Percentiles rank a stretch among this genome's conserved stretches.
These are phyloP conservation scores for Trisateles emortualis DNA, from an alignment of 2,888 invertebrate genomes.

Conservation along the genomic window DNA sequence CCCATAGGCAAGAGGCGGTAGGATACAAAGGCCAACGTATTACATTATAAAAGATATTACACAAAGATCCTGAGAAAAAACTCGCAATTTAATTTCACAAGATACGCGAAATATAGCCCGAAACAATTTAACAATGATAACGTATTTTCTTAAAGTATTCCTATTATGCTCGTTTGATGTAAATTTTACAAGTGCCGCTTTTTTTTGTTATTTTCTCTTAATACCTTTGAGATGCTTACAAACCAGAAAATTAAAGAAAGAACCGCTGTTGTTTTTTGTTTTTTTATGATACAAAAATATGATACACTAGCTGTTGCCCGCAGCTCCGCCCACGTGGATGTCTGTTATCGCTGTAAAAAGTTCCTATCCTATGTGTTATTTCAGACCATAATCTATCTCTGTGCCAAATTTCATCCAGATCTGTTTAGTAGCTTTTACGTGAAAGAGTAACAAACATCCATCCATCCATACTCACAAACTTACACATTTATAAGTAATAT, in stretches of 20 bases:
- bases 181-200: conserved; percentile 32
- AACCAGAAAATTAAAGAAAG: conserved; percentile 31
- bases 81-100: conserved; percentile 18
- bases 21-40: conserved; percentile 29
- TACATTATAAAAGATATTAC: conserved; percentile 60
- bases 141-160: conserved; percentile 39
- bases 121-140: conserved; percentile 37
- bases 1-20: conserved; percentile 2
- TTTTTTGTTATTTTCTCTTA: conserved; percentile 25
- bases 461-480: too few species aligned
- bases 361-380: too few species aligned
- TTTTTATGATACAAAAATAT: background rate
- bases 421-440: too few species aligned
- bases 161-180: conserved; percentile 37
- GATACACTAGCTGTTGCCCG: too few species aligned
- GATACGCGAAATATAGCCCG: conserved; percentile 17
- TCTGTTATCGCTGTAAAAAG: too few species aligned
- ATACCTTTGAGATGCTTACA: conserved; percentile 39
- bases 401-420: too few species aligned
- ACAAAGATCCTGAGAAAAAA: conserved; percentile 35
- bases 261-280: background rate
- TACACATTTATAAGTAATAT: too few species aligned
- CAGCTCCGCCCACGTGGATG: too few species aligned
- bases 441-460: too few species aligned
- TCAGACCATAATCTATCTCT: too few species aligned